phyloP scores from a whole-genome alignment of 1,140 invertebrate genomes.

The Oncopeltus fasciatus region DNA sequence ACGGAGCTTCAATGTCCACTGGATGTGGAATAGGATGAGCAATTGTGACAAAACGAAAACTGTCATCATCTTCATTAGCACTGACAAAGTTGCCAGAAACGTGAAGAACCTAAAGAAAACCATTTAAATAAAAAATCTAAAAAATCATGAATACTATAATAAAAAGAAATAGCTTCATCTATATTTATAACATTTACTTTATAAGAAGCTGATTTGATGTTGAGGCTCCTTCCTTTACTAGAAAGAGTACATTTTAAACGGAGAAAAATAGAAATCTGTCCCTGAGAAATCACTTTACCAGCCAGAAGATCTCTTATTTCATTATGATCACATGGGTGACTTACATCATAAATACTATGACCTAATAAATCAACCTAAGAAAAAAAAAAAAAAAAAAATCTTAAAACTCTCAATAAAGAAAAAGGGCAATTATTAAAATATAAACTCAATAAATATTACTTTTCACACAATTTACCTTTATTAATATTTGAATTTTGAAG shows the following conservation, averaged over 20 bases:
- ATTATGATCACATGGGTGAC: constrained; percentile 87
- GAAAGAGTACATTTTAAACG: constrained; percentile 84
- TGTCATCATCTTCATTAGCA: constrained; percentile 25
- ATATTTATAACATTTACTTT: constrained; percentile 46
- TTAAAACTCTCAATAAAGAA: too few relatives aligned
- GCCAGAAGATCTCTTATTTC: constrained; percentile 70
- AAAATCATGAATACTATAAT: neutral
- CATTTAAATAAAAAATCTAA: neutral
- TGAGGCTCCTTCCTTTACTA: constrained; percentile 76
- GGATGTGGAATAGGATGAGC: constrained; percentile 84
- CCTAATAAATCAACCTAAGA: constrained; percentile 85
- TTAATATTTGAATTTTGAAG: too few relatives aligned
- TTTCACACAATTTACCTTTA: too few relatives aligned
- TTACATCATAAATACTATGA: constrained; percentile 83
- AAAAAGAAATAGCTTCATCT: neutral
- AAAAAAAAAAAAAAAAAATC: neutral
- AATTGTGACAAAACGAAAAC: constrained; percentile 46
- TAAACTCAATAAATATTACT: too few relatives aligned
- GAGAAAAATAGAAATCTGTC: constrained; percentile 41
- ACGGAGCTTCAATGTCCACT: constrained; percentile 76
- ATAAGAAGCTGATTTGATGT: constrained; percentile 82
- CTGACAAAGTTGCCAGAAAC: constrained; percentile 62
- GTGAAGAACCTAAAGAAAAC: constrained; percentile 64
- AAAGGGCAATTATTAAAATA: too few relatives aligned
- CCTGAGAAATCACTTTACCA: constrained; percentile 35